Evolutionary conservation across 2,888 invertebrate genomes (phyloP).

Genomic region (Diadegma fenestrale): DNA sequence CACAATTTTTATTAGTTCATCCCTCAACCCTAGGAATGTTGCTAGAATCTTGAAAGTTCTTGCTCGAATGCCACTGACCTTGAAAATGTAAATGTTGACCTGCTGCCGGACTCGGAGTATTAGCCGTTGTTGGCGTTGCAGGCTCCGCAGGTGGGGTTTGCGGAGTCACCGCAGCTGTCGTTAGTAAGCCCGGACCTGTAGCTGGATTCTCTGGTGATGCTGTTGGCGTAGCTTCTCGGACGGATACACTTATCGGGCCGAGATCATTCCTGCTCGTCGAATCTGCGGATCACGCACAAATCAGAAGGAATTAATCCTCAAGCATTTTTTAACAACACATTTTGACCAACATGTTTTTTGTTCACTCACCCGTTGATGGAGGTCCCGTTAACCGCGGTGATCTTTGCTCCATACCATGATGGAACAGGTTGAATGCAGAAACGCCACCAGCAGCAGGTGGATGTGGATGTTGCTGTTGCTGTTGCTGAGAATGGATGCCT

Average conservation of each 20-base stretch:
- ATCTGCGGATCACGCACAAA: conserved; percentile 71
- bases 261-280: conserved; percentile 79
- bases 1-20: background rate
- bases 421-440: conserved; percentile 84
- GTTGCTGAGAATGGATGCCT: conserved; percentile 80
- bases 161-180: conserved; percentile 81
- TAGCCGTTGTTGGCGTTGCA: conserved; percentile 75
- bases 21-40: too few relatives aligned
- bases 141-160: conserved; percentile 81
- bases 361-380: conserved; percentile 74
- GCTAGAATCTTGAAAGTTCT: background rate
- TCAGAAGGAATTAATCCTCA: background rate
- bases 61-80: conserved; percentile 72
- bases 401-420: conserved; percentile 83
- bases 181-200: conserved; percentile 81
- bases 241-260: conserved; percentile 82
- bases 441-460: conserved; percentile 68
- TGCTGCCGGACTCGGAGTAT: conserved; percentile 79
- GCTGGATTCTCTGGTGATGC: conserved; percentile 78
- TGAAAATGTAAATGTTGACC: conserved; percentile 83
- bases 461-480: conserved; percentile 74
- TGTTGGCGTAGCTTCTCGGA: conserved; percentile 80
- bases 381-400: conserved; percentile 81
- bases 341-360: background rate
- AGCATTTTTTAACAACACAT: background rate